Conservation (phyloP, 2,888 invertebrate genomes). For the Patella caerulea region DNA sequence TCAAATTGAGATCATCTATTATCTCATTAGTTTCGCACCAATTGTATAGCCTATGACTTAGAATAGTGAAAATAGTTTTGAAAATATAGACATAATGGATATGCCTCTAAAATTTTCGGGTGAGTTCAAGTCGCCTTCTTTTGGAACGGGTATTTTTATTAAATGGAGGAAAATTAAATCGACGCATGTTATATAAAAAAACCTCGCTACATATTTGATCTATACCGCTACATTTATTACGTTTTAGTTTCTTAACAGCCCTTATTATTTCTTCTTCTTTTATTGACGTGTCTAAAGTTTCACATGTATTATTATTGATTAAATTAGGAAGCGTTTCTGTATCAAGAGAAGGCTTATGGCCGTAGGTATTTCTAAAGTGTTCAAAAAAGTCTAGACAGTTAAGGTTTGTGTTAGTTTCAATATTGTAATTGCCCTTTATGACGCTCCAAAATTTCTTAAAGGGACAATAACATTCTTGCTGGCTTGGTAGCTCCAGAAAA, state of each 20-base stretch:
- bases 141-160: not conserved
- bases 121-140: not conserved
- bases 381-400: not conserved
- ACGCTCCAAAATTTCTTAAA: not conserved
- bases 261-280: not conserved
- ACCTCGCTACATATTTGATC: not conserved
- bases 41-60: not conserved
- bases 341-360: not conserved
- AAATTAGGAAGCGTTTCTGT: not conserved
- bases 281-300: not conserved
- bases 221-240: not conserved
- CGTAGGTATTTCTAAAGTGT: not conserved
- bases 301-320: not conserved
- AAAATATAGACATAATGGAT: not conserved
- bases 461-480: no score
- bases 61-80: not conserved
- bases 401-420: not conserved
- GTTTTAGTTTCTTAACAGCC: not conserved
- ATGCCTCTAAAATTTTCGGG: not conserved
- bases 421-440: not conserved
- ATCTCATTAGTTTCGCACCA: not conserved
- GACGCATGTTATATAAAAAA: not conserved
- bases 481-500: no score
- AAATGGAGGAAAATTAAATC: not conserved
- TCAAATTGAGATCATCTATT: not conserved